Evolutionary conservation across 2,113 vertebrate genomes (phyloP), one percentile per base, ranked within the genome.

Genomic region (Cyrtonyx montezumae): DNA sequence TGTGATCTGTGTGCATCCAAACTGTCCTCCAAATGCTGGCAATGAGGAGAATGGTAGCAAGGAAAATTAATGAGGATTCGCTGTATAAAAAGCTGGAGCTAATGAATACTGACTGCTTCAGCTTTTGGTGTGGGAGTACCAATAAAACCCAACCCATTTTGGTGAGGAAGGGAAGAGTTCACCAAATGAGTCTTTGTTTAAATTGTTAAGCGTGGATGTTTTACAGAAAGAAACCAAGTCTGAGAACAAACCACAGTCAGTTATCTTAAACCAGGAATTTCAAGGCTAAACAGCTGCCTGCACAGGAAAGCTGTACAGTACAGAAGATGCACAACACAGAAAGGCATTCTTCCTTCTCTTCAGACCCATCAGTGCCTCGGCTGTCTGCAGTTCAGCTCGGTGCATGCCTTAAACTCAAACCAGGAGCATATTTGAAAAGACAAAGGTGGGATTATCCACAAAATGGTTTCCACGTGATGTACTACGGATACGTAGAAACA

Each of bases 401-500:
- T 3, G 1, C n/a, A 9, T 5, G 1, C 26, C 12, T 11, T 4
- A 8, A 28, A 30, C 5, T 34, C 25, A 43, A 56, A 55, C 18
- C 65, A 10, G 4, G 45, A 55, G 16, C 0, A 8, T 10, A 5
- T 9, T 6, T n/a, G 71, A 11, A 9, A 49, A 56, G 68, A 18
- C 30, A 11, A 6, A n/a, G 46, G n/a, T 3, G 55, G 51, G 30
- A 23, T 0, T 0, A 5, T 5, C 40, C 59, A 53, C 28, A 53
- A 26, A 28, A 9, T 2, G 15, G 80, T 20, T 34, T 42, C 67
- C 78, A 62, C 34, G 49, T 22, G 45, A 51, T 5, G 21, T 4
- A 16, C 43, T 8, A 34, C 19, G 51, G 40, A 3, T 8, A 15
- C 1, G 4, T 0, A 32, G 40, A 9, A 28, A 40, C 1, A 32